Base-by-base conservation (phyloP, 2,113 vertebrate genomes). In the Brienomyrus longianalis region DNA sequence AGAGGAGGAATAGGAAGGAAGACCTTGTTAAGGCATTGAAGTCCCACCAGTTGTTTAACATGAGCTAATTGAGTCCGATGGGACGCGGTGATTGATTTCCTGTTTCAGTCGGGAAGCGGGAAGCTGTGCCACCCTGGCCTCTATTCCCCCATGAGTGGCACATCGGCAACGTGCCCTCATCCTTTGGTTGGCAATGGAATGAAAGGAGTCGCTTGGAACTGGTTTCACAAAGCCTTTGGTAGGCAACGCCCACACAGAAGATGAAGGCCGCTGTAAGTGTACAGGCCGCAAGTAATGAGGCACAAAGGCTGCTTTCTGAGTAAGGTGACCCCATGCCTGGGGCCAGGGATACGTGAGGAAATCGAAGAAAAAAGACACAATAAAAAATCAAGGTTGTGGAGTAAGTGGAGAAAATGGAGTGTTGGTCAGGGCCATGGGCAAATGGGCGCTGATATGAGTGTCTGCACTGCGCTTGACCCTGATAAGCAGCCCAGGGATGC, bases 31-130 rank as follows among this genome's bases (percentile, higher is more conserved):
- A 90, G 88, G 77, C 88, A 92, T 91, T 93, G 91, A 92, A 93
- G 92, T 92, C 89, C 74, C 89, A 91, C 80, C 77, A 91, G 93
- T 93, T 93, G 90, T 93, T 93, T 93, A 95, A 95, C 94, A 94
- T 93, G 92, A 92, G 91, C 94, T 97, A 96, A 96, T 96, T 95
- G 94, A 96, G 93, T 95, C 95, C 94, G 92, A 92, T 93, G 94
- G 94, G 95, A 96, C 92, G 90, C 92, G 92, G 45, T 93, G 92
- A 93, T 87, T 91, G 91, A 94, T 95, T 93, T 93, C 91, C 84
- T 84, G 0, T 92, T 80, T 90, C 50, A 91, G 35, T 52, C 52
- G 62, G 90, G n/a, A 91, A 86, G 88, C 27, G 0, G 62, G 51
- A 19, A 11, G 19, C 39, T 77, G 88, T 31, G 39, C 23, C 31